Conservation (phyloP, 2,113 vertebrate genomes). For the Vulpes ferrilata region DNA sequence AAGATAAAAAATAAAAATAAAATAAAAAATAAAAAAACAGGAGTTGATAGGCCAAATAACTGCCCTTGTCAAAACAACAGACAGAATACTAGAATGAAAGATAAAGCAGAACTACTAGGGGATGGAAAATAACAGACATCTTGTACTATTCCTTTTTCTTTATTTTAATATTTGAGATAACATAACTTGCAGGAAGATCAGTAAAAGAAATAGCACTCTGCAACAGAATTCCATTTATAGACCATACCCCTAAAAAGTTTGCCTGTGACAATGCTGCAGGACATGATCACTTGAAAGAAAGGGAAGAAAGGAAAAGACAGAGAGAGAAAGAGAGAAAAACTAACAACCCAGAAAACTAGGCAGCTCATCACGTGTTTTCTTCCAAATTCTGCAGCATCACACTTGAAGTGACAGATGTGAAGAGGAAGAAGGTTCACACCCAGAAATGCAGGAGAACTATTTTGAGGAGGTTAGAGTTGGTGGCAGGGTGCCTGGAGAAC, state of each 20-base stretch:
- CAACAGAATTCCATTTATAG: background rate
- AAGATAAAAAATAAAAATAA: conserved; percentile 27
- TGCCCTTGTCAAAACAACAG: conserved; percentile 50
- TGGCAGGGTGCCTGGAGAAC: conserved; percentile 55
- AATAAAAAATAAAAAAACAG: background rate
- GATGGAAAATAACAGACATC: conserved; percentile 12
- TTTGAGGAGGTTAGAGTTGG: conserved; percentile 53
- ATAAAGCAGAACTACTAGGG: background rate
- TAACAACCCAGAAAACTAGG: conserved; percentile 53
- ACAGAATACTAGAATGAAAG: background rate
- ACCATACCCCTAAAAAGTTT: conserved; percentile 34
- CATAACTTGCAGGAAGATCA: background rate
- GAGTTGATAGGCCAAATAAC: conserved; percentile 33
- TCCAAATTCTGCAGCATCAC: conserved; percentile 75
- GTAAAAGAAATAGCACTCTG: conserved; percentile 1
- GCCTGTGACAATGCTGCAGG: background rate
- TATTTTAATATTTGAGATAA: background rate
- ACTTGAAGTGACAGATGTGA: conserved; percentile 75
- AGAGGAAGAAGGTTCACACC: conserved; percentile 73
- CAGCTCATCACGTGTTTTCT: conserved; percentile 39
- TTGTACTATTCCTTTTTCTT: background rate
- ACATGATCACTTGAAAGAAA: background rate
- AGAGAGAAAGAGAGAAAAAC: background rate
- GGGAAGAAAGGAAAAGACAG: background rate
- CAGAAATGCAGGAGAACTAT: conserved; percentile 71